phyloP scores from a whole-genome alignment of 2,888 invertebrate species.

The Norana najaformis region DNA sequence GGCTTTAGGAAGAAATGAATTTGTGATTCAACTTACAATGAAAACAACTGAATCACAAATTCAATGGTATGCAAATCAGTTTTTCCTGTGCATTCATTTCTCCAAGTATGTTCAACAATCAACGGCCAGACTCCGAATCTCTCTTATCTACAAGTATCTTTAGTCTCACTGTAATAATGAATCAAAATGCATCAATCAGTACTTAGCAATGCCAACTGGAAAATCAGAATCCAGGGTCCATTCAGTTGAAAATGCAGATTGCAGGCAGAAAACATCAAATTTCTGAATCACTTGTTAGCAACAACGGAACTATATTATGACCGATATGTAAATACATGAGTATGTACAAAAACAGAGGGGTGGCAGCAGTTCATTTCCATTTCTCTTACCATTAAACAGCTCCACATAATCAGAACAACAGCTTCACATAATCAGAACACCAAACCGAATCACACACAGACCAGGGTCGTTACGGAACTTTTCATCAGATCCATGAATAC shows the following conservation, averaged over 20 bases:
- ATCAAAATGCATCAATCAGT: background rate
- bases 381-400: background rate
- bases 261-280: background rate
- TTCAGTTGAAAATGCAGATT: background rate
- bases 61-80: background rate
- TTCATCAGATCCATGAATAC: background rate
- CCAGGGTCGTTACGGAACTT: background rate
- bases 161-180: background rate
- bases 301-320: too few relatives aligned
- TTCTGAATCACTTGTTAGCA: background rate
- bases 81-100: background rate
- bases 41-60: conserved; percentile 4
- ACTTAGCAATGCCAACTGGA: background rate
- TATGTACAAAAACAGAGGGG: background rate
- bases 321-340: background rate
- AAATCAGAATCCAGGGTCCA: background rate
- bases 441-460: background rate
- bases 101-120: background rate
- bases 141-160: background rate
- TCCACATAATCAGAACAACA: background rate
- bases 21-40: background rate
- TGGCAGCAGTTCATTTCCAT: background rate
- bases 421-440: background rate
- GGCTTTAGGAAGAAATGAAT: background rate
- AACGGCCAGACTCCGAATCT: too few relatives aligned